Base-by-base conservation (phyloP, 1,140 invertebrate species). In the Drosophila chauvacae region DNA sequence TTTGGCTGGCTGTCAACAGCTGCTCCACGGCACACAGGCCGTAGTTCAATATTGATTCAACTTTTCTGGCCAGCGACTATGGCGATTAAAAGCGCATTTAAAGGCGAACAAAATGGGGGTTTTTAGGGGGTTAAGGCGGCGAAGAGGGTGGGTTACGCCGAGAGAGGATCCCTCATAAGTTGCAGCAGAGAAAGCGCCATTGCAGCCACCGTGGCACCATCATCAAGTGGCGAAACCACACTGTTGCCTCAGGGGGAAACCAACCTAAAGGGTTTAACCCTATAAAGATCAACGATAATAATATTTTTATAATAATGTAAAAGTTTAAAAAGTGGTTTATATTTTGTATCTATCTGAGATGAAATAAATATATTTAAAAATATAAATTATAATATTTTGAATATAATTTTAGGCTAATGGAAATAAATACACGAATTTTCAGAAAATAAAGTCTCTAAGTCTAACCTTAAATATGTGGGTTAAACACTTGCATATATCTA, bases 41-140 rank as follows among this genome's bases (percentile, higher is more conserved):
- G 68, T 62, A 51, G 84, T 88, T 87, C 84, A 87, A 87, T 87
- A 90, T 90, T 87, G 80, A 80, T 83, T 70, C 72, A 88, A 88
- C 64, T 83, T 87, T 55, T 84, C 65, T 42, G 78, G 68, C 66
- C 65, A 72, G 44, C 70, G 57, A 77, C 62, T 58, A 55, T 4
- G 62, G 55, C 77, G 80, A 88, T 87, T 88, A 87, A 87, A 87
- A 84, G 85, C 65, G 77, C 85, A 88, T 88, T 88, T 83, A 87
- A 88, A 84, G 64, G n/a, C 45, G 30, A 20, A 35, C 45, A 33
- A 26, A 51, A 14, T 23, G 61, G 14, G 11, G 20, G 16, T 28
- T 10, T 26, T 6, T 10, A 45, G 18, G 39, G 42, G 57, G 42
- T 51, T 50, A 57, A 33, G 18, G 28, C 18, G 10, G 11, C 0